A percentile compares a stretch with the other conserved stretches of the same genome.
Conservation (phyloP, 2,797 vertebrate genomes). For the Hyperoplus immaculatus region DNA sequence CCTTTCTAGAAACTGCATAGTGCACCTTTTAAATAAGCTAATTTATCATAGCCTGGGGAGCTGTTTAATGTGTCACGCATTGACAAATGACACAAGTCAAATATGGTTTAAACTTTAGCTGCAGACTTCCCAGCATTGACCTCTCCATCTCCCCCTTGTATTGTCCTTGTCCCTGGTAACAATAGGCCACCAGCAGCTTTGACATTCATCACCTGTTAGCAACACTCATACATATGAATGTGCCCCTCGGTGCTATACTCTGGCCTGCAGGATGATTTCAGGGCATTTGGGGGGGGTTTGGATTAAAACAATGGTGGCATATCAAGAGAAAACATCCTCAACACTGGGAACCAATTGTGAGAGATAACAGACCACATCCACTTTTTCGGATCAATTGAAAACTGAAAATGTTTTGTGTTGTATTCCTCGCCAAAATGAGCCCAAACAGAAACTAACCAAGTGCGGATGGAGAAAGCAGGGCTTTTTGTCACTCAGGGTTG, state of each 20-base stretch:
- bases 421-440: background rate
- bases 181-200: slow-evolving; percentile 79
- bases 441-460: background rate
- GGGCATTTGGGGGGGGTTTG: slow-evolving; percentile 46
- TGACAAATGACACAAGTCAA: slow-evolving; percentile 78
- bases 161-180: slow-evolving; percentile 82
- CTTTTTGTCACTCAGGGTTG: background rate
- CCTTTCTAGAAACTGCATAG: too few species aligned
- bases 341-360: slow-evolving; percentile 51
- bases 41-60: slow-evolving; percentile 52
- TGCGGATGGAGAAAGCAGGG: background rate
- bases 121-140: slow-evolving; percentile 63
- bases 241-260: slow-evolving; percentile 43
- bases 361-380: slow-evolving; percentile 54
- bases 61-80: slow-evolving; percentile 52
- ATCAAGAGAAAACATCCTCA: slow-evolving; percentile 74
- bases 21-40: slow-evolving; percentile 26
- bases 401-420: slow-evolving; percentile 5
- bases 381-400: slow-evolving; percentile 16
- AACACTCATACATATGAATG: slow-evolving; percentile 80
- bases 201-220: slow-evolving; percentile 86
- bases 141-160: slow-evolving; percentile 72
- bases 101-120: slow-evolving; percentile 68
- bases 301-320: slow-evolving; percentile 66
- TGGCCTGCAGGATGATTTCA: slow-evolving; percentile 61